Evolutionary conservation across 2,113 vertebrate genomes (phyloP).

Genomic region (Rhea pennata): DNA sequence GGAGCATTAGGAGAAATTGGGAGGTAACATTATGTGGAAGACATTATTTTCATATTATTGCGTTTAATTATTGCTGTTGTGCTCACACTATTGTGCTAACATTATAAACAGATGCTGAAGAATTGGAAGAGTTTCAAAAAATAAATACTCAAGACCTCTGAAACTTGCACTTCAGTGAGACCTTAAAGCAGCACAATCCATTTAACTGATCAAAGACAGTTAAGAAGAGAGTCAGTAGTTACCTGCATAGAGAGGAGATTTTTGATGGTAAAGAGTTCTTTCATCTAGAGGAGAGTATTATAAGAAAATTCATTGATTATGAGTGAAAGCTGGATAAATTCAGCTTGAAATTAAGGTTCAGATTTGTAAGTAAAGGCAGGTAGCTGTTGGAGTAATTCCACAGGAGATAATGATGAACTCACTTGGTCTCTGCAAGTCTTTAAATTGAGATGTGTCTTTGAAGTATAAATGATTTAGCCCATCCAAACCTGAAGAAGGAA

Average conservation of each 20-base stretch:
- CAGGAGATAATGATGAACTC: neutral
- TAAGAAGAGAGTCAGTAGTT: neutral
- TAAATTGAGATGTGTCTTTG: neutral
- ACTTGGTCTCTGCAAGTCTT: neutral
- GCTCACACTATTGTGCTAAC: neutral
- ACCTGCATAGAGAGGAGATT: neutral
- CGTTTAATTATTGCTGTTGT: neutral
- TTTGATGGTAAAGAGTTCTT: neutral
- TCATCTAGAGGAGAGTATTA: neutral
- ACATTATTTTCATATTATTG: neutral
- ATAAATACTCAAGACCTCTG: neutral
- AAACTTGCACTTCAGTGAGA: neutral
- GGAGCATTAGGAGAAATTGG: neutral
- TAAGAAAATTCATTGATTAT: neutral
- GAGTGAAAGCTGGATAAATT: neutral
- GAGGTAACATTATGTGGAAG: neutral
- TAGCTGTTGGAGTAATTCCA: neutral
- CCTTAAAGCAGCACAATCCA: neutral
- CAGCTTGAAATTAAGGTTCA: neutral
- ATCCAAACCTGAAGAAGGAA: neutral
- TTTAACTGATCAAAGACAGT: neutral
- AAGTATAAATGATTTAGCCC: neutral
- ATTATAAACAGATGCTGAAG: neutral
- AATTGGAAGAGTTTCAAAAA: neutral
- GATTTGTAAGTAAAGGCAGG: neutral